These are phyloP conservation scores for Papilio aristodemus DNA, from an alignment of 1,140 invertebrate species.

Conservation along the genomic window DNA sequence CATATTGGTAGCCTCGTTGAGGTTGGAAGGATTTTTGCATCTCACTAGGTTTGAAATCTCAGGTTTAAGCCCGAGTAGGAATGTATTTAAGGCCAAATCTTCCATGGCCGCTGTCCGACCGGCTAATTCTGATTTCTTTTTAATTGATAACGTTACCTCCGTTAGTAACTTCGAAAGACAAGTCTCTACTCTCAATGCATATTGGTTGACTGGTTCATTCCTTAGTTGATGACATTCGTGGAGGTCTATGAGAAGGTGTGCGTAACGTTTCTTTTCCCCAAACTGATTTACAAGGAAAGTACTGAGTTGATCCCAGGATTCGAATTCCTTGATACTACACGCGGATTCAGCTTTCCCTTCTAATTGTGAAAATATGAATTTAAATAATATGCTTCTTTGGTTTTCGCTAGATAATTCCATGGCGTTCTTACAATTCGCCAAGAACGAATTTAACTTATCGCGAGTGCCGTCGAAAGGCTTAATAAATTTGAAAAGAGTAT, in stretches of 20 bases:
- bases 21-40: no score
- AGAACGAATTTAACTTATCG: constrained; percentile 5
- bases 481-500: constrained; percentile 14
- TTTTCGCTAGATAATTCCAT: no score
- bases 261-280: constrained; percentile 33
- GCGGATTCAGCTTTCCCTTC: background rate
- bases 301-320: background rate
- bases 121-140: no score
- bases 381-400: constrained; percentile 3
- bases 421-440: constrained; percentile 5
- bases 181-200: background rate
- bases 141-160: no score
- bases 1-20: no score
- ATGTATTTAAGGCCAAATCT: no score
- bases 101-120: no score
- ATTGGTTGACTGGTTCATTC: constrained; percentile 1
- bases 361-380: background rate
- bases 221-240: constrained; percentile 1
- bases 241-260: constrained; percentile 24
- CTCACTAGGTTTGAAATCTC: no score
- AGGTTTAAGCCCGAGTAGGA: no score
- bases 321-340: background rate
- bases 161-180: background rate
- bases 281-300: no score
- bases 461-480: background rate